Conservation (phyloP, 2,888 invertebrate species). For the Acrocera orbiculus region DNA sequence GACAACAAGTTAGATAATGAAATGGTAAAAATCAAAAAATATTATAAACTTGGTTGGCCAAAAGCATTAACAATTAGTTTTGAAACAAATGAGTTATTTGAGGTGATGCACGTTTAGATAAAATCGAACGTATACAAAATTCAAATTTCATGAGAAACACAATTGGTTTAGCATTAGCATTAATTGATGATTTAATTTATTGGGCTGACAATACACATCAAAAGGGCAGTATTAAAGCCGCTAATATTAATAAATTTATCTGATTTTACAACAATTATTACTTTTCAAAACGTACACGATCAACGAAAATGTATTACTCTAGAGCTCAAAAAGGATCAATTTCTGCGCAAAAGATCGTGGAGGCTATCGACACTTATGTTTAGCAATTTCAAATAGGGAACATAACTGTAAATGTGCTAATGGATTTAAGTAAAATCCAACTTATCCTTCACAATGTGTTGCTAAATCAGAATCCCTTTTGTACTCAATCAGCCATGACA, state of each 20-base stretch:
- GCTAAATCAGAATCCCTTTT: constrained; percentile 50
- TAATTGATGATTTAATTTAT: too few relatives aligned
- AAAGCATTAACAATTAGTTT: constrained; percentile 67
- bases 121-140: too few relatives aligned
- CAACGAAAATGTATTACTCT: constrained; percentile 54
- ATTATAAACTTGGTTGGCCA: constrained; percentile 61
- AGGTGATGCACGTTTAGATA: constrained; percentile 73
- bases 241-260: too few relatives aligned
- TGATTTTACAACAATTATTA: too few relatives aligned
- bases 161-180: too few relatives aligned
- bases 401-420: constrained; percentile 58
- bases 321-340: constrained; percentile 42
- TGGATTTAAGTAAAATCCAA: constrained; percentile 41
- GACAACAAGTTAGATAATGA: too few relatives aligned
- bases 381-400: constrained; percentile 39
- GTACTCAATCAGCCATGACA: constrained; percentile 63
- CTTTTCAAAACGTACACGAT: constrained; percentile 39
- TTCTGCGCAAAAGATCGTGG: constrained; percentile 37
- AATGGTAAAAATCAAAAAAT: constrained; percentile 45
- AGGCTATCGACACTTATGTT: constrained; percentile 56
- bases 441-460: constrained; percentile 36
- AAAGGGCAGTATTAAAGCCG: too few relatives aligned
- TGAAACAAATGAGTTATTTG: constrained; percentile 65
- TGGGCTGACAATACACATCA: too few relatives aligned
- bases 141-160: too few relatives aligned